Base-by-base conservation (phyloP, 2,113 vertebrate species). In the Halcyon malimbica region DNA sequence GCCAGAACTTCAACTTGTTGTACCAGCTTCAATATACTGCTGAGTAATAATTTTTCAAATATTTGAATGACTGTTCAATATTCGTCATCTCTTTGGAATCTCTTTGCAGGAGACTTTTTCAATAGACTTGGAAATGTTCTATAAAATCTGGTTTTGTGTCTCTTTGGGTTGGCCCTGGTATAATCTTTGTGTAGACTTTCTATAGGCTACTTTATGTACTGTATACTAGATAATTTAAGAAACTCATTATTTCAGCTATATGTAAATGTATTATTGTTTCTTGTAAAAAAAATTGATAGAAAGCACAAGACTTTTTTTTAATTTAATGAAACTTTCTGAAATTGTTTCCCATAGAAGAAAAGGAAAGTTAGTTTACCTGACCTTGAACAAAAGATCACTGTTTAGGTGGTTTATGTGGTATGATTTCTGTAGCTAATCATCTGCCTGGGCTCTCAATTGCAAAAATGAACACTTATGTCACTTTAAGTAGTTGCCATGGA, bases 401-500 rank as follows among this genome's bases (percentile, higher is more conserved):
- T 87, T 87, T 74, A 70, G 65, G 65, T 95, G 31, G 26, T 46
- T 82, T 94, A 62, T 5, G 4, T 73, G 21, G 39, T 37, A 28
- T 67, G 80, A 83, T 60, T 73, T n/a, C 44, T 20, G 4, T 69
- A 89, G n/a, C 44, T 91, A 83, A 83, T 73, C 37, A 7, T 33
- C 44, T 95, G 78, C n/a, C 70, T 91, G 78, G 69, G 77, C 53
- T 92, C 50, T 78, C 39, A 60, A 54, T 94, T 96, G 96, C 13
- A 91, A 68, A 95, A 93, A 63, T 23, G 78, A 91, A 50, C 13
- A 25, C 63, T 95, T 94, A 41, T 50, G 63, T 80, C 54, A 57
- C 56, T 96, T 87, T 62, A 68, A 96, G 73, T 84, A 89, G 95
- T 96, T 96, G 78, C 94, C 20, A 97, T 97, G 90, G 96, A 94